Evolutionary conservation across 2,797 vertebrate genomes (phyloP), one percentile per base, ranked within the genome.

Genomic region (Sebastes goodei): DNA sequence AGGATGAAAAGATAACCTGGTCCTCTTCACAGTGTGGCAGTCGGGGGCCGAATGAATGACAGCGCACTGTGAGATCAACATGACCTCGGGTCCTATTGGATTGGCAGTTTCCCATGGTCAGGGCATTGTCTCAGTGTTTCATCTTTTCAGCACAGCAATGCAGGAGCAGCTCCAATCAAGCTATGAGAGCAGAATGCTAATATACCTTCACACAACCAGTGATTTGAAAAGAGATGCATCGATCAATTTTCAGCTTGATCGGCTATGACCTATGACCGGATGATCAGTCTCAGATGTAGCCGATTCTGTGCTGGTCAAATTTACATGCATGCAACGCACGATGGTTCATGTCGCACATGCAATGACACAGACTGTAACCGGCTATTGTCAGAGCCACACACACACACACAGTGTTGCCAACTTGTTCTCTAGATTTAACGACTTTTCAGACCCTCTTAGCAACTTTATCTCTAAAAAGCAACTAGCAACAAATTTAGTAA

Each of bases 1-100:
- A 56, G 71, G 74, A 57, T 71, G n/a, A 82, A 88, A 77, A 79
- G 78, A 86, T 86, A 85, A 87, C 77, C 33, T 27, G 17, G 57
- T 67, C 57, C 15, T 65, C 62, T 74, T 78, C 21, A 61, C 61
- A 7, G 10, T 29, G 27, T 63, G 66, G 74, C 76, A 60, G 64
- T 21, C 35, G 27, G 60, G 57, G 60, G 46, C 17, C 35, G 11
- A 12, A 38, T 35, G 4, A 62, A 25, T 71, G 30, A 71, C 78
- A 83, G 83, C 69, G 64, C 66, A 71, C 29, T 27, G 30, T 42
- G 60, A 81, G 62, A 86, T 83, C 81, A 80, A 75, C 78, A 88
- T 80, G 71, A 82, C 81, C 56, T 52, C n/a, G 21, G 59, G 65
- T 32, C 29, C 68, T 27, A 59, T 52, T n/a, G 25, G 46, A 72